These are phyloP conservation scores for Torymus aiolomorphi DNA, from an alignment of 2,888 invertebrate genomes.

Conservation along the genomic window DNA sequence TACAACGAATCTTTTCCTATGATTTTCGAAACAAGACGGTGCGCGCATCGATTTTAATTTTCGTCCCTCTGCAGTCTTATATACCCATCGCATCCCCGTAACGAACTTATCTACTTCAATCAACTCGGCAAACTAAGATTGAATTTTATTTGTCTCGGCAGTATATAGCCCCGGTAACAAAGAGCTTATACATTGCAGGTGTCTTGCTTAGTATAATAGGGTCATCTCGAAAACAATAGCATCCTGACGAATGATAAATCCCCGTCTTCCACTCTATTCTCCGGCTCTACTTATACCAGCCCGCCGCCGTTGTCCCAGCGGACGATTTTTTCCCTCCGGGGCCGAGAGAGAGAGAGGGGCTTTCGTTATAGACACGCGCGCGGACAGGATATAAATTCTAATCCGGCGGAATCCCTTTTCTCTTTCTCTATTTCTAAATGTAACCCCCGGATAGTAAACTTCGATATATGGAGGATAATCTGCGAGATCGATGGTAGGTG, in stretches of 20 bases:
- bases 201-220: conserved; percentile 32
- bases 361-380: conserved; percentile 28
- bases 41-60: too few species aligned
- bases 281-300: background rate
- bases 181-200: conserved; percentile 32
- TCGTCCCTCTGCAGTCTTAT: too few species aligned
- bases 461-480: conserved; percentile 10
- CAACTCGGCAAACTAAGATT: conserved; percentile 21
- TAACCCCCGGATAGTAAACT: conserved; percentile 12
- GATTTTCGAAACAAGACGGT: too few species aligned
- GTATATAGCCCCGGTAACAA: background rate
- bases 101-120: conserved; percentile 13
- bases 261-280: conserved; percentile 18
- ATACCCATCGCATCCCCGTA: too few species aligned
- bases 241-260: conserved; percentile 49
- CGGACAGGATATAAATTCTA: conserved; percentile 45
- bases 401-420: conserved; percentile 23
- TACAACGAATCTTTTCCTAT: too few species aligned
- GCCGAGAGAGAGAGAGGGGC: background rate
- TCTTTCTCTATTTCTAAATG: conserved; percentile 13
- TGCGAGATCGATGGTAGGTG: background rate
- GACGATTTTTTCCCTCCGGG: conserved; percentile 27
- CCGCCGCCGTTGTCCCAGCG: conserved; percentile 5
- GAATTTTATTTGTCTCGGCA: conserved; percentile 38
- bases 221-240: conserved; percentile 46